These are phyloP conservation scores for Arremon brunneinucha DNA, from an alignment of 2,797 vertebrate species.

Conservation along the genomic window DNA sequence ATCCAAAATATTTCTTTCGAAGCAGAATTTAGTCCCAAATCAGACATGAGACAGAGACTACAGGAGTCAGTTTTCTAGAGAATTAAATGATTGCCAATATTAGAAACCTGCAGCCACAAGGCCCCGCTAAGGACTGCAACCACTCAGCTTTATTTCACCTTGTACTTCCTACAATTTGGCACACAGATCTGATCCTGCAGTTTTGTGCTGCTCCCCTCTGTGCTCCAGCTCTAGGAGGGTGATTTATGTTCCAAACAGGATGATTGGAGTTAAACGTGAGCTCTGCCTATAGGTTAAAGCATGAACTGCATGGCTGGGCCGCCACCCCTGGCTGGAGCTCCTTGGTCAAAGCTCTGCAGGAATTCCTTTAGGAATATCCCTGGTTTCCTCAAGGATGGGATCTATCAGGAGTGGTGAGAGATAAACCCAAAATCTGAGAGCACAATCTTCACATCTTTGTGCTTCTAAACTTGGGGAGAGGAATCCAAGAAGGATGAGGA, in stretches of 20 bases:
- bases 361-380: neutral
- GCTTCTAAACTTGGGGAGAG: neutral
- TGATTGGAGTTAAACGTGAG: neutral
- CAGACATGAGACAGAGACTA: neutral
- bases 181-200: neutral
- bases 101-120: neutral
- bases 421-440: neutral
- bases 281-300: neutral
- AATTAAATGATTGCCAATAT: neutral
- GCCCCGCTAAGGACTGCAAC: neutral
- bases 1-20: neutral
- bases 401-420: neutral
- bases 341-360: neutral
- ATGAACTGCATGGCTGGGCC: neutral
- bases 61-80: neutral
- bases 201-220: neutral
- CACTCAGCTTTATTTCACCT: neutral
- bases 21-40: neutral
- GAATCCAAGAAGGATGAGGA: neutral
- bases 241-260: neutral
- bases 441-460: neutral
- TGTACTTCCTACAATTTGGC: rapidly evolving
- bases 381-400: neutral
- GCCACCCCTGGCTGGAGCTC: neutral
- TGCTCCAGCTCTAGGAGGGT: neutral